These are phyloP conservation scores for Pachliopta kotzebuea DNA, from an alignment of 2,888 invertebrate species.

Conservation along the genomic window DNA sequence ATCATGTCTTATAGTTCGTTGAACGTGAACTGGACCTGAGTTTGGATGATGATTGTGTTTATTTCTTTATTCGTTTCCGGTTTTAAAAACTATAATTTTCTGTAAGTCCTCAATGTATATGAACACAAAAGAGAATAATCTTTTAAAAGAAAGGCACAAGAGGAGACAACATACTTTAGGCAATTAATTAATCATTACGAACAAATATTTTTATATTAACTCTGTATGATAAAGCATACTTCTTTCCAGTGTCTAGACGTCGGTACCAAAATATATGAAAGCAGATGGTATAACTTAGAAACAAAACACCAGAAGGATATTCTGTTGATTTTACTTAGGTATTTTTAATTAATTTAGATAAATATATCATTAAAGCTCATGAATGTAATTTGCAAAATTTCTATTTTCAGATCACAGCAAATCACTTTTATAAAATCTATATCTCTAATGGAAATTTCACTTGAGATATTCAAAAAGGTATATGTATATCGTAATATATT, in stretches of 20 bases:
- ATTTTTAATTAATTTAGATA: not conserved
- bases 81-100: not conserved
- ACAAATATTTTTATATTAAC: not conserved
- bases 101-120: not conserved
- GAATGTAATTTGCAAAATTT: not conserved
- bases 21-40: no score
- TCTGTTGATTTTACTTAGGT: conserved; percentile 13
- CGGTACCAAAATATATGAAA: conserved; percentile 10
- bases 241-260: conserved; percentile 21
- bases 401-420: conserved; percentile 10
- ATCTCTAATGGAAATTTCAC: conserved; percentile 12
- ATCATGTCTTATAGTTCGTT: no score
- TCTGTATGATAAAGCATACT: not conserved
- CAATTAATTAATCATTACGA: not conserved
- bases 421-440: conserved; percentile 4
- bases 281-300: conserved; percentile 20
- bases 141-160: not conserved
- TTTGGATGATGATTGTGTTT: not conserved
- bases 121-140: no score
- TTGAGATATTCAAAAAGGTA: conserved; percentile 13
- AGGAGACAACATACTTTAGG: not conserved
- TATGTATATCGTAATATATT: not conserved
- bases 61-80: not conserved
- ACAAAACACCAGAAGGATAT: conserved; percentile 9
- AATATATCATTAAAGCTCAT: not conserved